Evolutionary conservation across 2,888 invertebrate species (phyloP), one percentile per base, ranked within the genome.

Genomic region (Achlya flavicornis): DNA sequence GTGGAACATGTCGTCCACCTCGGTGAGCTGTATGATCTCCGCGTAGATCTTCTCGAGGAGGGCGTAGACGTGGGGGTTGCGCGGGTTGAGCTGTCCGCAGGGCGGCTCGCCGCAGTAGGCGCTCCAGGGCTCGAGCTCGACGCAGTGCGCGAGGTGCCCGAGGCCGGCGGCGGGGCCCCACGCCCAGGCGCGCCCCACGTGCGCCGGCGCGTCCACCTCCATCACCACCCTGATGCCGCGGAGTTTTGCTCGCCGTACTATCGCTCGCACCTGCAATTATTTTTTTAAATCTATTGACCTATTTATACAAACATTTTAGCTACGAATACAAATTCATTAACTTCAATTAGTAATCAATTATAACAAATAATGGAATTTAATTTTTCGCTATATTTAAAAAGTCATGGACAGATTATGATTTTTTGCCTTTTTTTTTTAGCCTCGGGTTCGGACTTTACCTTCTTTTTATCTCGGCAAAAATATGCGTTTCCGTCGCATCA

Each of bases 181-280:
- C 70, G 96, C 95, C 97, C 97, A 98, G 0, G 97, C 97, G 73
- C 97, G 96, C 4, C 97, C 97, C 3, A 97, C 97, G 87, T 98
- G 98, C 5, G 97, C 98, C 0, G 98, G 98, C 12, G 97, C 96
- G 89, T 98, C 98, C 64, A 98, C 96, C 90, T 99, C 99, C 0
- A 98, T 95, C 63, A 99, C 89, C 12, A 98, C 96, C 70, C 98
- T 95, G 62, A 99, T 95, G 0, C 98, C 99, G 65, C 98, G 94
- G n/a, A 97, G 84, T 71, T 95, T 93, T 0, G 97, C 98, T 81
- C 96, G 97, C 48, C 96, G 95, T 4, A 97, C 96, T 48, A 98
- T 91, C 26, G 96, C 96, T 62, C 93, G 94, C 46, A 97, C 94
- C 60, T 60, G 60, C 8, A 59, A n/a, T 7, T 8, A 6, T 58